Base-by-base conservation (phyloP, 2,888 invertebrate species). In the Caenorhabditis panamensis region DNA sequence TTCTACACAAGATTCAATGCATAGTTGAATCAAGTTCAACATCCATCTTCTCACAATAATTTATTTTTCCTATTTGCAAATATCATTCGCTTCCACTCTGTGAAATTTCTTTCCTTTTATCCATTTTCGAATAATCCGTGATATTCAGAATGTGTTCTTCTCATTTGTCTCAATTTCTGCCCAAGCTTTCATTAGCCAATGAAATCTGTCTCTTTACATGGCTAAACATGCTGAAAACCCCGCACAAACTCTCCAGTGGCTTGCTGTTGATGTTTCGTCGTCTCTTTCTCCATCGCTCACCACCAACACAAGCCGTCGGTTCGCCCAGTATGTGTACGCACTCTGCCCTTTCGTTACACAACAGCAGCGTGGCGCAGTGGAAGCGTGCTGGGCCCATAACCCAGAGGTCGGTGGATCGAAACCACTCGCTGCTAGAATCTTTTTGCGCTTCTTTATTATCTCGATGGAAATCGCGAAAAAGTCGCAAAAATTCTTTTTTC, bases 311-410 rank as follows among this genome's bases (percentile, higher is more conserved):
- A 18, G 5, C 18, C 18, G 18, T 20, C 9, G n/a, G 2, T 47
- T 20, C 11, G 47, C 47, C 47, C 18, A 47, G 47, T 18, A 47
- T 47, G 20, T 47, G 47, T 47, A 47, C 47, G 47, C 47, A 11
- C 47, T 18, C 47, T 3, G 18, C 18, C 18, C 47, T 47, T 4
- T n/a, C 6, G 2, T 47, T 6, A 9, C 18, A 6, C 47, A 63
- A 69, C 71, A 94, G 94, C 94, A 94, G 94, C 94, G 94, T 94
- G 94, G 94, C 94, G 94, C 94, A 94, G 94, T 94, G 94, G 94
- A 90, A 94, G 94, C 94, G 94, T 94, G 94, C 94, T 94, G 94
- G 94, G 94, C 94, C 94, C 94, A 94, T 94, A 94, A 94, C 94
- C 95, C 95, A 95, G 95, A 95, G 95, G 94, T 95, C 95, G 95